Percentiles rank a stretch among this genome's conserved stretches.
Conservation (phyloP, 2,888 invertebrate species). For the Syrphus vitripennis region DNA sequence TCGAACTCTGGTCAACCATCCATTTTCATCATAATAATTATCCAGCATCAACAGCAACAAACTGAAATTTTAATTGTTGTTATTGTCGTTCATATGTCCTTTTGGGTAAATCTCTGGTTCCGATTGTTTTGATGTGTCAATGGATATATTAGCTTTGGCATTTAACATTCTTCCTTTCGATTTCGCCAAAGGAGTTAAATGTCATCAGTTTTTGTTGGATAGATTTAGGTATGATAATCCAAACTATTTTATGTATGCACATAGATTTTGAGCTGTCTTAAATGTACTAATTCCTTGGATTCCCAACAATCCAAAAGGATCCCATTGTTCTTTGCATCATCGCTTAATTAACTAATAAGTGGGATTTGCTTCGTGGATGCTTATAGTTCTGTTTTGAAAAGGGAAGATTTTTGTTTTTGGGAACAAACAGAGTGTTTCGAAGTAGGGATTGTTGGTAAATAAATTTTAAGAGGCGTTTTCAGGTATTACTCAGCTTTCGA, state of each 20-base stretch:
- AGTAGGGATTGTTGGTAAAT: background rate
- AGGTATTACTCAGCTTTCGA: too few species aligned
- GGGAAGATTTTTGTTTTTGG: too few species aligned
- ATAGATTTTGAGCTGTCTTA: background rate
- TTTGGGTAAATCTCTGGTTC: background rate
- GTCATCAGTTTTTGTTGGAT: too few species aligned
- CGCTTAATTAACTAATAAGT: conserved; percentile 48
- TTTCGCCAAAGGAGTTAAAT: conserved; percentile 7
- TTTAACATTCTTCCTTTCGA: conserved; percentile 15
- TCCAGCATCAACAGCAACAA: conserved; percentile 33
- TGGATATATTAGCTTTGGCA: conserved; percentile 16
- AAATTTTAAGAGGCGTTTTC: too few species aligned
- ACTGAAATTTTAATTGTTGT: conserved; percentile 60
- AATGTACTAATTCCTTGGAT: background rate
- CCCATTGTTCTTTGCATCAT: conserved; percentile 27
- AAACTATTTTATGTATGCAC: background rate
- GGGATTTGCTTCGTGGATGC: conserved; percentile 4
- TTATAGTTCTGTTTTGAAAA: background rate
- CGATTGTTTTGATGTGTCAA: conserved; percentile 18
- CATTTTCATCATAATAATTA: background rate
- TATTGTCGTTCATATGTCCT: conserved; percentile 13
- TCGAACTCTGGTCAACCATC: background rate
- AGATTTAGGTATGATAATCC: background rate
- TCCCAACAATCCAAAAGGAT: background rate
- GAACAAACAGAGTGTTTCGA: background rate